Base-by-base conservation (phyloP, 2,888 invertebrate genomes). In the Cerastis rubricosa region DNA sequence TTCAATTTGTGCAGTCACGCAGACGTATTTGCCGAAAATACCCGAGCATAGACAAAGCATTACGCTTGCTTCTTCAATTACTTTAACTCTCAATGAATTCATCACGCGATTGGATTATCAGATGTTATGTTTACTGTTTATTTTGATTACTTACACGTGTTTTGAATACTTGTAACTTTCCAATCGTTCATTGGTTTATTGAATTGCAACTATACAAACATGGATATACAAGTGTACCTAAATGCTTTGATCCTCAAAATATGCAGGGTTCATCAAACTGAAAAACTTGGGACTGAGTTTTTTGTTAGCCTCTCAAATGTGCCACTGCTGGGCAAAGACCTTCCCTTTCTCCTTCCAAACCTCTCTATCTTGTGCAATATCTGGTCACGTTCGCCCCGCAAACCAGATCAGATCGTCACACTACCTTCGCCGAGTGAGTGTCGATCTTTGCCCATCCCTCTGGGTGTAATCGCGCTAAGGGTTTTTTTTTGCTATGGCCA, bases 111-210 rank as follows among this genome's bases (percentile, higher is more conserved):
- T 64, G 63, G 25, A 35, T 43, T 71, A 57, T 70, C 49, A 61
- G 19, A 45, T 40, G 61, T 71, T 81, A 64, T 76, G 80, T 63
- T 77, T 25, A 63, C 63, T 19, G 63, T 64, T 71, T 64, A 51
- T 83, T 81, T 78, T 64, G 47, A 83, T 71, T 51, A 49, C 45
- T 1, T 19, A 49, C 80, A 75, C 71, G 74, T 81, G 78, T 65
- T 67, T 63, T 29, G 49, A 78, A 73, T 57, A 57, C 47, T 78
- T 78, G 70, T 25, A 64, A 70, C 66, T 82, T 82, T 78, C 70
- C 59, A 73, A 71, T 82, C 66, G 29, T 63, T 70, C 40, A 29
- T 12, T n/a, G 4, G 14, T 14, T 70, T 51, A 25, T 59, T 70
- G 12, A 70, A 66, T 72, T 19, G 59, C 51, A 69, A n/a, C 9